phyloP scores from a whole-genome alignment of 1,140 invertebrate species.

The Euschistus heros region DNA sequence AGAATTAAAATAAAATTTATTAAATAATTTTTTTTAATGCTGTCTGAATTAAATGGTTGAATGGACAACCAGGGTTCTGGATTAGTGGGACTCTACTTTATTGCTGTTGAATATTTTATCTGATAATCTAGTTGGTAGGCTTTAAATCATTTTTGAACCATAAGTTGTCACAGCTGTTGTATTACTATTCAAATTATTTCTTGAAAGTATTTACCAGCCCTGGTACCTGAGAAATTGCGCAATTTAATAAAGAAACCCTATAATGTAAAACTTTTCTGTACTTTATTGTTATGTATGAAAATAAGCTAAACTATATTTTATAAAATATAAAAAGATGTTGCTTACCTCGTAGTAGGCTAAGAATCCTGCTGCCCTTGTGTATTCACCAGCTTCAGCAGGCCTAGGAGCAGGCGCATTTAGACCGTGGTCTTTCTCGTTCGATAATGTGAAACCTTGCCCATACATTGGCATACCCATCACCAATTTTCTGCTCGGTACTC shows the following conservation, averaged over 20 bases:
- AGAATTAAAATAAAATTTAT: no score
- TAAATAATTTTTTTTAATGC: no score
- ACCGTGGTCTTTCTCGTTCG: slow-evolving; percentile 45
- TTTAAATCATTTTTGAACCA: no score
- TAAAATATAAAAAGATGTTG: background rate
- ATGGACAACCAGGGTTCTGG: no score
- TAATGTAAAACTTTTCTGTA: slow-evolving; percentile 12
- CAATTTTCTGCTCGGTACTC: slow-evolving; percentile 64
- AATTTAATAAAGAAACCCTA: background rate
- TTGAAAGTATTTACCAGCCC: no score
- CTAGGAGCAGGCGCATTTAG: slow-evolving; percentile 62
- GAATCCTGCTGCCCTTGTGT: slow-evolving; percentile 72
- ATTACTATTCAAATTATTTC: no score
- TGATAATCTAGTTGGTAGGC: no score
- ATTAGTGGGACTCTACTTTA: no score
- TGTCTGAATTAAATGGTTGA: no score
- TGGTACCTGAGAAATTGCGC: no score
- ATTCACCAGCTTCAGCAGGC: slow-evolving; percentile 65
- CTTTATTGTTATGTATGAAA: slow-evolving; percentile 1
- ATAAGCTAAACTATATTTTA: slow-evolving; percentile 28
- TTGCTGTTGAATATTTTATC: no score
- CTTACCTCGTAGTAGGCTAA: slow-evolving; percentile 76
- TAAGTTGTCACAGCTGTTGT: no score
- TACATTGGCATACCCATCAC: slow-evolving; percentile 87
- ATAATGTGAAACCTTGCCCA: slow-evolving; percentile 69